Evolutionary conservation across 2,113 vertebrate species (phyloP).

Genomic region (Thamnaconus septentrionalis): DNA sequence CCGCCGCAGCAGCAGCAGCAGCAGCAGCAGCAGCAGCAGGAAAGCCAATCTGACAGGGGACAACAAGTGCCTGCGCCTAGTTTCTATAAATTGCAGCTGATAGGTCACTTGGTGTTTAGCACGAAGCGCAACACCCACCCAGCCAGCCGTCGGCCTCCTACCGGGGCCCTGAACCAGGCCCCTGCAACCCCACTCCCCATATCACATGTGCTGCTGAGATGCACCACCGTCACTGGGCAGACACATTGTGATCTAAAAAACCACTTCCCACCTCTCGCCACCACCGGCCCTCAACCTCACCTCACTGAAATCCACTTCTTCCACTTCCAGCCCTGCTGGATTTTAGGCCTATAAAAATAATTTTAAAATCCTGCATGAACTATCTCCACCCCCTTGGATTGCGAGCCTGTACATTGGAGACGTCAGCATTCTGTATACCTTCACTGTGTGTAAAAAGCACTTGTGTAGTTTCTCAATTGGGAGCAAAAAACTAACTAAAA

Average conservation of each 20-base stretch:
- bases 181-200: slow-evolving; percentile 12
- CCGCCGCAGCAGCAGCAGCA: too few species aligned
- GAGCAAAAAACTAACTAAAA: too few species aligned
- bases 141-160: slow-evolving; percentile 14
- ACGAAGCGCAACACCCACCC: slow-evolving; percentile 63
- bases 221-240: slow-evolving; percentile 44
- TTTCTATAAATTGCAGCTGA: slow-evolving; percentile 79
- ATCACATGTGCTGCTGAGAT: slow-evolving; percentile 57
- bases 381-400: too few species aligned
- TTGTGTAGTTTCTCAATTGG: too few species aligned
- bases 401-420: too few species aligned
- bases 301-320: background rate
- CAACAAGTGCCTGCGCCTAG: slow-evolving; percentile 61
- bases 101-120: slow-evolving; percentile 71
- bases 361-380: too few species aligned
- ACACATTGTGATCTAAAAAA: slow-evolving; percentile 27
- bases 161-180: slow-evolving; percentile 3
- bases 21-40: slow-evolving; percentile 1
- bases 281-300: background rate
- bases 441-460: too few species aligned
- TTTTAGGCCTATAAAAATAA: too few species aligned
- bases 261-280: background rate
- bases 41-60: slow-evolving; percentile 64
- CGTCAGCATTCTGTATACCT: too few species aligned
- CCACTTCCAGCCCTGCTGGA: too few species aligned